These are phyloP conservation scores for Drosophila bunnanda DNA, from an alignment of 2,888 invertebrate genomes.

Conservation along the genomic window DNA sequence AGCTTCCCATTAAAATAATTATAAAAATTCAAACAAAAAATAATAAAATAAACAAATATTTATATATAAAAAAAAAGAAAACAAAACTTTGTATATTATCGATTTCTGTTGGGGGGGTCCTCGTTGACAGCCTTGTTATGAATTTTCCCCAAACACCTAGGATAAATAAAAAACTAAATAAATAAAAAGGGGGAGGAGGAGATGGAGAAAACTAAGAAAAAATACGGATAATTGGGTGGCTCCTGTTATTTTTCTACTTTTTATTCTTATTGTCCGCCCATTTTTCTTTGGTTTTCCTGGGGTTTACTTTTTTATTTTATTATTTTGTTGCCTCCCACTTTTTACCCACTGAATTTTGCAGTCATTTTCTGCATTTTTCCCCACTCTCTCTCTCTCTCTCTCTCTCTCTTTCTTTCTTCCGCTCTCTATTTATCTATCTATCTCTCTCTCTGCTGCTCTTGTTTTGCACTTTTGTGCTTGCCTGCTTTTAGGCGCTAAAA, in stretches of 20 bases:
- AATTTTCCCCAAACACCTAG: slow-evolving; percentile 22
- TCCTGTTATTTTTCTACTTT: background rate
- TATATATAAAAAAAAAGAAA: background rate
- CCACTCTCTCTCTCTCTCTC: background rate
- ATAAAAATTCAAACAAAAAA: background rate
- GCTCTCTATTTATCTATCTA: background rate
- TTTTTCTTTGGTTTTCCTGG: background rate
- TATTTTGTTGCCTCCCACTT: background rate
- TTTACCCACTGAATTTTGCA: slow-evolving; percentile 1
- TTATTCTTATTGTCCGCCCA: background rate
- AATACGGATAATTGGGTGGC: slow-evolving; percentile 11
- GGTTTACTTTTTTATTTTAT: background rate
- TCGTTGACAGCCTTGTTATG: slow-evolving; percentile 33
- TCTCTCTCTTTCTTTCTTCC: background rate
- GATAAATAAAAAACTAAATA: background rate
- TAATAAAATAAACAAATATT: background rate
- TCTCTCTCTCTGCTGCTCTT: slow-evolving; percentile 3
- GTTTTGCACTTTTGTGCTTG: slow-evolving; percentile 20
- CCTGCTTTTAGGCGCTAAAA: slow-evolving; percentile 49
- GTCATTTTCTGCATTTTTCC: background rate
- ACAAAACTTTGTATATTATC: slow-evolving; percentile 1
- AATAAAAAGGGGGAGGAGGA: background rate
- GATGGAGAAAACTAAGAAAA: background rate
- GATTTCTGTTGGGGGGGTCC: slow-evolving; percentile 19
- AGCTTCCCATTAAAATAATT: background rate